These are phyloP conservation scores for Cephalotes varians DNA, from an alignment of 2,888 invertebrate species.

Conservation along the genomic window DNA sequence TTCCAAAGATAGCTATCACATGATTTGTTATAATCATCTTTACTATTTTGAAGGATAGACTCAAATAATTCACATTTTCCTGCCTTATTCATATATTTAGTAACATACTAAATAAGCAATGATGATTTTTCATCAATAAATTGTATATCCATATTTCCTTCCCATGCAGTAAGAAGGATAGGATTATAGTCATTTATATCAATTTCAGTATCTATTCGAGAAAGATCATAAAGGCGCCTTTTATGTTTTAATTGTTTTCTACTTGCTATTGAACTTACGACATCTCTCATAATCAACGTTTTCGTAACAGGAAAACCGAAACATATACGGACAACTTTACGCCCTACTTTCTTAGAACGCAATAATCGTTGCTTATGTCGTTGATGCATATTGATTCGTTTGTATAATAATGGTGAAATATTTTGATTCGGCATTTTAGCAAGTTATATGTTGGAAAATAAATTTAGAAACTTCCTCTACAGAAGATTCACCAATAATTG, in stretches of 20 bases:
- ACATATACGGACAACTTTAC: neutral
- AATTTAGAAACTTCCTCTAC: neutral
- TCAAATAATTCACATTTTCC: neutral
- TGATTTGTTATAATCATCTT: neutral
- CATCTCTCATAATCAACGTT: neutral
- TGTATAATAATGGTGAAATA: neutral
- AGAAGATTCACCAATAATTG: neutral
- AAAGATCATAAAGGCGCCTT: neutral
- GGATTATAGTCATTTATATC: neutral
- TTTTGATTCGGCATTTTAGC: neutral
- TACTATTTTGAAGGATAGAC: neutral
- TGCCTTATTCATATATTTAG: neutral
- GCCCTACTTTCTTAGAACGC: neutral
- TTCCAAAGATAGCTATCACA: neutral
- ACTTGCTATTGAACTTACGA: neutral
- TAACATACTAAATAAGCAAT: neutral
- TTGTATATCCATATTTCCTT: neutral
- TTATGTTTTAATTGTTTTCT: neutral
- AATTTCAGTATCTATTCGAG: neutral
- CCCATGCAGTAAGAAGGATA: neutral
- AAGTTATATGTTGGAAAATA: slow-evolving; percentile 13
- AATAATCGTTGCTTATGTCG: neutral
- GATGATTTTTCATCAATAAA: neutral
- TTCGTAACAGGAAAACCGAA: neutral
- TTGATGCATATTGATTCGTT: neutral